A percentile compares a stretch with the other conserved stretches of the same genome.
Conservation (phyloP, 2,113 vertebrate species). For the Lucifuga dentata region DNA sequence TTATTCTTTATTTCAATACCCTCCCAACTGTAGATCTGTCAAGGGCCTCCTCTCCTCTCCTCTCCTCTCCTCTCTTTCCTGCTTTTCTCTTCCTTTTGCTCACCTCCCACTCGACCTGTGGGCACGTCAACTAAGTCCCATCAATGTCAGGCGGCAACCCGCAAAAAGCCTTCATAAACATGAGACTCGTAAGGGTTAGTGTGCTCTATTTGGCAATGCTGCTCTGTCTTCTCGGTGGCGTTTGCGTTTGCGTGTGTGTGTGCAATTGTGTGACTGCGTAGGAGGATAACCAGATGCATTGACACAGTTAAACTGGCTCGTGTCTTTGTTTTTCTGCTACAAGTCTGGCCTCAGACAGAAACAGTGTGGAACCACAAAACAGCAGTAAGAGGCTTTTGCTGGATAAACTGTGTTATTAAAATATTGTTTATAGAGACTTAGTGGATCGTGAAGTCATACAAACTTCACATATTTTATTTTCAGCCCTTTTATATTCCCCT, state of each 20-base stretch:
- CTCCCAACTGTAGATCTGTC: conserved; percentile 33
- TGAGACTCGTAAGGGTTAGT: conserved; percentile 39
- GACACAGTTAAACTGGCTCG: conserved; percentile 32
- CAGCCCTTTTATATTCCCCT: conserved; percentile 15
- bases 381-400: conserved; percentile 16
- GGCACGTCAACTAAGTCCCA: conserved; percentile 43
- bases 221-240: conserved; percentile 15
- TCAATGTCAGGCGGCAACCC: conserved; percentile 44
- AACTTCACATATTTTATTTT: background rate
- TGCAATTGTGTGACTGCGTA: conserved; percentile 6
- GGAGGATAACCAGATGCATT: conserved; percentile 34
- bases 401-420: conserved; percentile 22
- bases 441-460: conserved; percentile 18
- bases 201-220: conserved; percentile 34
- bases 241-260: conserved; percentile 20
- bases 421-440: conserved; percentile 19
- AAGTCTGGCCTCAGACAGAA: conserved; percentile 37
- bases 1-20: conserved; percentile 33
- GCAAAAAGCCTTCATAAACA: conserved; percentile 48
- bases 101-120: conserved; percentile 18
- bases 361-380: conserved; percentile 6
- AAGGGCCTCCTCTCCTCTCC: conserved; percentile 7
- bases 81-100: background rate
- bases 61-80: background rate
- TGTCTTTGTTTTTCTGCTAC: conserved; percentile 50